Conservation (phyloP, 1,140 invertebrate genomes). For the Lepidurus packardi region DNA sequence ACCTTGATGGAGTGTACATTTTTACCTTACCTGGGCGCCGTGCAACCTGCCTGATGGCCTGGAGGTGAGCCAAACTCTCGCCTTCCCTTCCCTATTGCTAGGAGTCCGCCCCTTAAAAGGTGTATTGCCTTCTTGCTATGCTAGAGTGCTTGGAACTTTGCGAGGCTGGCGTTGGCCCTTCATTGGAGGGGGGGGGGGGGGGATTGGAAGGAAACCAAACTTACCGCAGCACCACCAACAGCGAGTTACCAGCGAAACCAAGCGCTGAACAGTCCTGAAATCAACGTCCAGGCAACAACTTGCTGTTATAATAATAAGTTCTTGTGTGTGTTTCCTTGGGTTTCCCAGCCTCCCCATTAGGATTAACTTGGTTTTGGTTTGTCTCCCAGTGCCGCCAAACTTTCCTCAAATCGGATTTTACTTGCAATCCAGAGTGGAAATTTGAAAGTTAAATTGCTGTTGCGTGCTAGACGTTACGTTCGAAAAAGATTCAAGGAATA, state of each 20-base stretch:
- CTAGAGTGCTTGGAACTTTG: not conserved
- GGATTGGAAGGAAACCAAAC: not conserved
- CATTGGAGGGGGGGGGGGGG: not conserved
- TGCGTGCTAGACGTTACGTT: too few relatives aligned
- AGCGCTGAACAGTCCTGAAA: not conserved
- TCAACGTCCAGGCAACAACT: not conserved
- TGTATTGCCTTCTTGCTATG: constrained; percentile 4
- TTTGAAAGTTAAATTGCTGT: too few relatives aligned
- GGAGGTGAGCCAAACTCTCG: constrained; percentile 17
- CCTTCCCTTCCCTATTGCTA: constrained; percentile 15
- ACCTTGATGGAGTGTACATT: not conserved
- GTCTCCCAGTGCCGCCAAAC: too few relatives aligned
- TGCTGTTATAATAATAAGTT: not conserved
- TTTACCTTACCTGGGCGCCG: not conserved
- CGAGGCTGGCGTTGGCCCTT: not conserved
- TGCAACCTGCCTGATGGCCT: constrained; percentile 10
- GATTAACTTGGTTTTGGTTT: too few relatives aligned
- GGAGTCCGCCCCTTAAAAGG: constrained; percentile 7
- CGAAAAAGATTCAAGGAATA: too few relatives aligned
- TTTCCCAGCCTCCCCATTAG: too few relatives aligned
- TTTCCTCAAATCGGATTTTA: too few relatives aligned
- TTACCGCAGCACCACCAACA: constrained; percentile 17
- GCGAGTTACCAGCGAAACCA: constrained; percentile 17
- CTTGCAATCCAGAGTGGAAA: too few relatives aligned
- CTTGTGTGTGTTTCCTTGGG: too few relatives aligned